Evolutionary conservation across 2,888 invertebrate genomes (phyloP).

Genomic region (Pycnomerus fuliginosus): DNA sequence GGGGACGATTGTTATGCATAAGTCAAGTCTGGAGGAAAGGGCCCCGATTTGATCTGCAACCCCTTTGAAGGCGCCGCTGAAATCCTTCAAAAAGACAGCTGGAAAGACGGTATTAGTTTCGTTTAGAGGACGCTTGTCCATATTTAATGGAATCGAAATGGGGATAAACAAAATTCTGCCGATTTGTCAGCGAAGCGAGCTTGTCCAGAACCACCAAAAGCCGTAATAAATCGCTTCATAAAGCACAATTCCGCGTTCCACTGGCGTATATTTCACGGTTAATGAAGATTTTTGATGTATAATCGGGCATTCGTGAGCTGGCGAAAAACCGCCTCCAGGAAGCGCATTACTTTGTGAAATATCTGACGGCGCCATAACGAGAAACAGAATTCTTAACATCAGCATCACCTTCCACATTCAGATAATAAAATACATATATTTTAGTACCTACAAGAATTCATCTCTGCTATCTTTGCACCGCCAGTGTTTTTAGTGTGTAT

Average conservation of each 20-base stretch:
- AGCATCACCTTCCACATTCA: too few relatives aligned
- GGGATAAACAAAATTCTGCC: slow-evolving; percentile 15
- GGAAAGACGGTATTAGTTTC: background rate
- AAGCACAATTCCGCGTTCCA: slow-evolving; percentile 8
- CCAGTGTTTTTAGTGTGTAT: too few relatives aligned
- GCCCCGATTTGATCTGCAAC: too few relatives aligned
- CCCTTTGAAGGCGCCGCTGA: too few relatives aligned
- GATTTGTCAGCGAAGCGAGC: slow-evolving; percentile 4
- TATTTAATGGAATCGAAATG: slow-evolving; percentile 5
- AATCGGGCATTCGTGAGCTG: slow-evolving; percentile 9
- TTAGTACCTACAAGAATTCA: too few relatives aligned
- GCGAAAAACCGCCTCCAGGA: slow-evolving; percentile 6
- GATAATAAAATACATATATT: too few relatives aligned
- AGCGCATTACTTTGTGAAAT: slow-evolving; percentile 10
- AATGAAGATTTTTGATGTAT: slow-evolving; percentile 20
- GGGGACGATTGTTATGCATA: too few relatives aligned
- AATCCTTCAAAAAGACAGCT: background rate
- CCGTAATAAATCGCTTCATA: slow-evolving; percentile 16
- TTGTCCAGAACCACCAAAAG: slow-evolving; percentile 10
- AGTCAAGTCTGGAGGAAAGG: too few relatives aligned
- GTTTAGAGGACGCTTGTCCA: background rate
- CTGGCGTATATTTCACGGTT: slow-evolving; percentile 8
- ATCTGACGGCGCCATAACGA: slow-evolving; percentile 11
- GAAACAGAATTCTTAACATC: slow-evolving; percentile 16
- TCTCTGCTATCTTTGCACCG: too few relatives aligned